A percentile compares a stretch with the other conserved stretches of the same genome.
phyloP scores from a whole-genome alignment of 2,888 invertebrate species.

The Drosophila dives region DNA sequence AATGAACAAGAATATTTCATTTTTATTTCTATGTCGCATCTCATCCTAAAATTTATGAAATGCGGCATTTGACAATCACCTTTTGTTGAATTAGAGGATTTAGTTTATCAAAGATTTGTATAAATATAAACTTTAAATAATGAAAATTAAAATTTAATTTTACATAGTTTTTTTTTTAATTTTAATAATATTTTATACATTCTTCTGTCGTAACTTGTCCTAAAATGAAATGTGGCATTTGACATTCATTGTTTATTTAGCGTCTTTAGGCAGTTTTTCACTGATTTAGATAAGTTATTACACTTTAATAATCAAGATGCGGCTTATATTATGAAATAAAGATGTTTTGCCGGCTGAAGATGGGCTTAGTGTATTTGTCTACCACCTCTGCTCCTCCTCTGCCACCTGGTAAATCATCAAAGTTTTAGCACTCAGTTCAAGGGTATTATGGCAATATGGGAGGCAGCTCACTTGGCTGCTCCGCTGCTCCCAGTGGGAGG shows the following conservation, averaged over 20 bases:
- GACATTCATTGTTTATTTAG: not conserved
- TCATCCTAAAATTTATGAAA: too few relatives aligned
- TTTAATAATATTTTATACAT: not conserved
- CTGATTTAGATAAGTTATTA: not conserved
- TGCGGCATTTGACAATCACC: too few relatives aligned
- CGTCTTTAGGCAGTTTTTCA: not conserved
- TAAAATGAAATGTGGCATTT: not conserved
- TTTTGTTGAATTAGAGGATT: too few relatives aligned
- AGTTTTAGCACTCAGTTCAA: not conserved
- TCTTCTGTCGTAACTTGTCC: not conserved
- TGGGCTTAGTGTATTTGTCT: not conserved
- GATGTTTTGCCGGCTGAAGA: conserved; percentile 2
- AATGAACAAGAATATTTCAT: not conserved
- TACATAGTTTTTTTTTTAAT: not conserved
- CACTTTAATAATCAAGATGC: not conserved
- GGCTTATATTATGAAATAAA: not conserved
- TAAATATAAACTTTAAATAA: not conserved
- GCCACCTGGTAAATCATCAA: not conserved
- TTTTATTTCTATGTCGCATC: not conserved
- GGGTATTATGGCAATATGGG: conserved; percentile 34
- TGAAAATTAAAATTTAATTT: not conserved
- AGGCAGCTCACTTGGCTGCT: conserved; percentile 21
- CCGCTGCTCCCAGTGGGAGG: conserved; percentile 54
- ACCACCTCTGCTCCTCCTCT: not conserved
- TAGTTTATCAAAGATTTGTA: too few relatives aligned